Conservation (phyloP, 2,797 vertebrate genomes). For the Atherinosoma microstoma region DNA sequence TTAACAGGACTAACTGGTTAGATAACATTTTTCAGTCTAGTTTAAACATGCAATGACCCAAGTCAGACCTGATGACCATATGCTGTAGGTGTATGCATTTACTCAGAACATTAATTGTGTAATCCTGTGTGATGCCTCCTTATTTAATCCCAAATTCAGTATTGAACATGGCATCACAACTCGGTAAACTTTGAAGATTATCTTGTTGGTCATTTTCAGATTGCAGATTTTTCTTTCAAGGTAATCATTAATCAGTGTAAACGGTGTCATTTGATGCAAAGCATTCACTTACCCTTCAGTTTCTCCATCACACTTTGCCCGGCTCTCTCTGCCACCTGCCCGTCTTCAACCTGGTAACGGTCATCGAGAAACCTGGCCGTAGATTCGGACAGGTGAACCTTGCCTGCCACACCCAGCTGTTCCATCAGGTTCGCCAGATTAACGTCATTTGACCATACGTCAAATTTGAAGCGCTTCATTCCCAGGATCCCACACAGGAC, state of each 20-base stretch:
- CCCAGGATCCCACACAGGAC: constrained; percentile 97
- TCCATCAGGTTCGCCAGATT: constrained; percentile 98
- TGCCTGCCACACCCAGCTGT: constrained; percentile 94
- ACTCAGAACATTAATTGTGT: background rate
- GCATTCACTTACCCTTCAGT: constrained; percentile 90
- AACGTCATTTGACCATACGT: constrained; percentile 98
- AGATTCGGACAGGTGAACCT: constrained; percentile 95
- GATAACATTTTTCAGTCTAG: constrained; percentile 58
- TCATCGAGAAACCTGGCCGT: constrained; percentile 93
- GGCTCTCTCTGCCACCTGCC: constrained; percentile 89
- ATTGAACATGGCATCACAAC: background rate
- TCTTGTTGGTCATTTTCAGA: background rate
- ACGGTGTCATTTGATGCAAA: background rate
- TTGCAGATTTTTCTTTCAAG: constrained; percentile 2
- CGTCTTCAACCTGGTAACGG: constrained; percentile 93
- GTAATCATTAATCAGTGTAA: background rate
- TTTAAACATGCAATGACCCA: constrained; percentile 43
- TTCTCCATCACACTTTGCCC: constrained; percentile 93
- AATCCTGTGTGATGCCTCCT: background rate
- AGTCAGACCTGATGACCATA: constrained; percentile 33
- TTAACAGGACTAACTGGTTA: constrained; percentile 62
- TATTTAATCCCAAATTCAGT: background rate
- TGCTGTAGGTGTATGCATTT: constrained; percentile 1
- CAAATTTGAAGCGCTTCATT: constrained; percentile 97
- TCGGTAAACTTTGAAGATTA: constrained; percentile 1